A percentile compares a stretch with the other conserved stretches of the same genome.
phyloP scores from a whole-genome alignment of 2,797 vertebrate genomes.

The Lepus townsendii region DNA sequence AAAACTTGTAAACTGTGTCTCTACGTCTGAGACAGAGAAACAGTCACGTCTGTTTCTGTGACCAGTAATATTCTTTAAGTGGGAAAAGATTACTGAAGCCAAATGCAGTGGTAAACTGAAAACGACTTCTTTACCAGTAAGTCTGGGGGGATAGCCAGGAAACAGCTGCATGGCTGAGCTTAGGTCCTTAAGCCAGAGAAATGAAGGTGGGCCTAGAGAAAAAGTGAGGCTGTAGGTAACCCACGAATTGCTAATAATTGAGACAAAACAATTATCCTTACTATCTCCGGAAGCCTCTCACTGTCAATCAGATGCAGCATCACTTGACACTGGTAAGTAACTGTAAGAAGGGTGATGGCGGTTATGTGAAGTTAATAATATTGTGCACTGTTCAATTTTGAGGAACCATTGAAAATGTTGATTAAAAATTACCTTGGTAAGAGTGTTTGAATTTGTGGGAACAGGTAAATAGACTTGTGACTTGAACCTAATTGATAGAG shows the following conservation, averaged over 20 bases:
- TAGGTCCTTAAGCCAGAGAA: constrained; percentile 59
- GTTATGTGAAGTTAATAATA: constrained; percentile 37
- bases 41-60: not conserved
- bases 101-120: constrained; percentile 50
- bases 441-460: constrained; percentile 42
- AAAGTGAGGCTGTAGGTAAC: not conserved
- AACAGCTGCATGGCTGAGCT: not conserved
- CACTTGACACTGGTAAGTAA: constrained; percentile 70
- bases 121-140: constrained; percentile 51
- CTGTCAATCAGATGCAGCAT: not conserved
- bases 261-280: constrained; percentile 1
- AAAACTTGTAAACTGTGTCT: constrained; percentile 26
- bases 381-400: constrained; percentile 25
- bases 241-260: not conserved
- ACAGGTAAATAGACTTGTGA: constrained; percentile 22
- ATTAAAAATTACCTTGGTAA: constrained; percentile 30
- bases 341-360: not conserved
- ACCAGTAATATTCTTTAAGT: constrained; percentile 59
- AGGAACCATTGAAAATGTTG: constrained; percentile 29
- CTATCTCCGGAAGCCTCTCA: not conserved
- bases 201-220: not conserved
- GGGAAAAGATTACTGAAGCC: constrained; percentile 45
- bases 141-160: not conserved
- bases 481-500: constrained; percentile 5
- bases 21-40: constrained; percentile 59